Conservation (phyloP, 2,797 vertebrate species). For the Pangasius djambal region DNA sequence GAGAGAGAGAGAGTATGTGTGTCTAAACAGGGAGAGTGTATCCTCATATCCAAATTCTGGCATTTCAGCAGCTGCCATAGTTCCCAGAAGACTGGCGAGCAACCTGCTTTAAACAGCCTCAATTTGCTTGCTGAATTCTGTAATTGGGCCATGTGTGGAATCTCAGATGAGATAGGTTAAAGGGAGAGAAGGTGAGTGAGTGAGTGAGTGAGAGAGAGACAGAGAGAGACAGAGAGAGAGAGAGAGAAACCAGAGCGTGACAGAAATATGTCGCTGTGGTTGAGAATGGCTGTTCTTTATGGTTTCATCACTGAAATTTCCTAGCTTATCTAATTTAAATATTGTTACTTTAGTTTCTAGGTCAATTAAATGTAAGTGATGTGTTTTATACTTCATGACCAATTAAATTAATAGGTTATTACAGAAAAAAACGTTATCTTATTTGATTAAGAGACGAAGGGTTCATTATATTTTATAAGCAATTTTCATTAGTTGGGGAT, state of each 20-base stretch:
- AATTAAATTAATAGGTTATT: slow-evolving; percentile 99
- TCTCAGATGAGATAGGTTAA: slow-evolving; percentile 83
- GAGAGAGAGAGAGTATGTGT: slow-evolving; percentile 7
- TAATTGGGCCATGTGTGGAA: slow-evolving; percentile 85
- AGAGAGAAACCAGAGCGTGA: slow-evolving; percentile 67
- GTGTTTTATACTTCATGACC: slow-evolving; percentile 98
- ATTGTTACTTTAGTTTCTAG: slow-evolving; percentile 96
- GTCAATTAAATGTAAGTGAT: slow-evolving; percentile 99
- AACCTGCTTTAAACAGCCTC: slow-evolving; percentile 80
- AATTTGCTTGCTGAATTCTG: slow-evolving; percentile 81
- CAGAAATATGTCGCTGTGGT: slow-evolving; percentile 63
- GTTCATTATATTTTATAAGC: slow-evolving; percentile 99
- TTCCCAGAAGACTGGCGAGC: slow-evolving; percentile 78
- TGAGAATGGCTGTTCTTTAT: slow-evolving; percentile 58
- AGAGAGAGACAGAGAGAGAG: slow-evolving; percentile 60
- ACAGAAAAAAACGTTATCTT: slow-evolving; percentile 84
- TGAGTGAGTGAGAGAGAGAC: slow-evolving; percentile 59
- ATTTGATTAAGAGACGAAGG: slow-evolving; percentile 98
- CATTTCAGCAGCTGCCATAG: slow-evolving; percentile 78
- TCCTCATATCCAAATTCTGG: slow-evolving; percentile 72
- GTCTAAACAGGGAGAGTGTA: slow-evolving; percentile 74
- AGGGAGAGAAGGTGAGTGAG: slow-evolving; percentile 66
- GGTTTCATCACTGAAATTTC: slow-evolving; percentile 67
- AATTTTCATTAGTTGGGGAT: slow-evolving; percentile 96
- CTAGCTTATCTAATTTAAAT: slow-evolving; percentile 90